Evolutionary conservation across 1,140 invertebrate genomes (phyloP).

Genomic region (Tyrophagus putrescentiae): DNA sequence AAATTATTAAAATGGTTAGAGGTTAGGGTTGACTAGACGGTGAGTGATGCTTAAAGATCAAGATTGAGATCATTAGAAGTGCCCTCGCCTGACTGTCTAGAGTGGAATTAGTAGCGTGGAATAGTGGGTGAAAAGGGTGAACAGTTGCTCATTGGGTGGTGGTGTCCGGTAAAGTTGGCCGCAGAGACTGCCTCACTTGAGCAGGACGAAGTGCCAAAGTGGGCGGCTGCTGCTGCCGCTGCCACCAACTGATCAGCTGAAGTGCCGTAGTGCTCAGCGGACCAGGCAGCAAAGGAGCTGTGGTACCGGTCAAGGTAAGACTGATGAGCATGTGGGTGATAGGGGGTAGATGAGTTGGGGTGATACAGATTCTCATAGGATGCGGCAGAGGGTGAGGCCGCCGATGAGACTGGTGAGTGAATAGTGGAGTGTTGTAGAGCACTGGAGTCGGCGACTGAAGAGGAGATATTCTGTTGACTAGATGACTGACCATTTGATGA

Average conservation of each 20-base stretch:
- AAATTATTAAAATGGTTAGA: too few relatives aligned
- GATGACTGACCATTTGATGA: neutral
- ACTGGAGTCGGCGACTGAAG: neutral
- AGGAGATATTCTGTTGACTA: too few relatives aligned
- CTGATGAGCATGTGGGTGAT: neutral
- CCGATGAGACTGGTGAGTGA: neutral
- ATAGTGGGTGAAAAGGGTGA: neutral
- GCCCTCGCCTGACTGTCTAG: too few relatives aligned
- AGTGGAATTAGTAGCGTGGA: neutral
- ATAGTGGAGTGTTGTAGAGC: too few relatives aligned
- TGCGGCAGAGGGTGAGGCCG: neutral
- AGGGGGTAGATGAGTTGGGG: neutral
- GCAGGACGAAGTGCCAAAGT: constrained; percentile 2
- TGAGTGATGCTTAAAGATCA: neutral
- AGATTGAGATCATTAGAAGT: too few relatives aligned
- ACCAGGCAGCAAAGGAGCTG: constrained; percentile 7
- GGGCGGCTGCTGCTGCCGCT: neutral
- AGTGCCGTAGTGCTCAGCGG: neutral
- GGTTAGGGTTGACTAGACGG: constrained; percentile 5
- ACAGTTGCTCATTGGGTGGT: neutral
- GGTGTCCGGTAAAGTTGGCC: neutral
- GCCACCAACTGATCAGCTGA: constrained; percentile 4
- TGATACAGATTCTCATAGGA: neutral
- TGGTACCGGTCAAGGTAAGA: constrained; percentile 4
- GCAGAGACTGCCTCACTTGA: neutral